Base-by-base conservation (phyloP, 1,140 invertebrate species). In the Oscheius sp. region DNA sequence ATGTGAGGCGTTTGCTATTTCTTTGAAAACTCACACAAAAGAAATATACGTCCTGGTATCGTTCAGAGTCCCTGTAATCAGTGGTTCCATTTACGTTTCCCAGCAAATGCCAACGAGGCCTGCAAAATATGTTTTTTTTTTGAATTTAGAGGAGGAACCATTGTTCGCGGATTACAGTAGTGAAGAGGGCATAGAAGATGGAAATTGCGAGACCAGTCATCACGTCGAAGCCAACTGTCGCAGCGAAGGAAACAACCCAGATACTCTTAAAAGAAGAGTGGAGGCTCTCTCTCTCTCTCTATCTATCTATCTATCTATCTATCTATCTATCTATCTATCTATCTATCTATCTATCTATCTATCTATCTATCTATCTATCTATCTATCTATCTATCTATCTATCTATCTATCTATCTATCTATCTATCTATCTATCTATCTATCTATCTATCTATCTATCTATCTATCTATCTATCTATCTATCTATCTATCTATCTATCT, bases 101-200 rank as follows among this genome's bases (percentile, higher is more conserved):
- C 26, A 83, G 67, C 10, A 81, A 78, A 75, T 84, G 82, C 82
- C 82, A 83, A 26, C 83, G 79, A 2, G 82, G 82, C 68, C 72
- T 77, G 45, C 26, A 64, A 76, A 28, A 29, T 29, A 68, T 0
- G 58, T 2, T 10, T 35, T 32, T 4, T 15, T 20, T 7, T 36
- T 2, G 36, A 70, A 55, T 10, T 26, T 61, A 28, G 3, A n/a
- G 52, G 55, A 36, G 55, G 20, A 13, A 77, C 76, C 64, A 77
- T 55, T 78, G 77, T 52, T 62, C 71, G n/a, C 78, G 20, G 15
- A 71, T 26, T 13, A 78, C 79, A 2, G 83, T 84, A n/a, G 82
- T 83, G 34, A 84, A 67, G 2, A 83, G 74, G 28, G 82, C 82
- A 62, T 67, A 83, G 28, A 74, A 29, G 52, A 83, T 84, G 15